Conservation (phyloP, 2,888 invertebrate genomes). For the Leuctra nigra region DNA sequence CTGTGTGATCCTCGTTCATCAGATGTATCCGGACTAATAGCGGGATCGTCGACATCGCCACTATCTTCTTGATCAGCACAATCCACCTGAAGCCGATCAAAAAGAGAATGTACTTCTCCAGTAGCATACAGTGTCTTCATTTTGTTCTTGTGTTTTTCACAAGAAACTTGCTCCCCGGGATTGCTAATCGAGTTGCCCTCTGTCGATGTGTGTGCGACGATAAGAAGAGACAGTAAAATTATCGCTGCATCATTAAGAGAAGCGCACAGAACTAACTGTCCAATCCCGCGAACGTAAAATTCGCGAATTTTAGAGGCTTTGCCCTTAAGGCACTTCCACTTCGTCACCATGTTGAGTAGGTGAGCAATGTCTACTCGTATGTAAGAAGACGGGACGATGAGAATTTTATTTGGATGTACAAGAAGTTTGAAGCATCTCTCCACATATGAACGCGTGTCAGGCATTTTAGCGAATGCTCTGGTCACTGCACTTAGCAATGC, state of each 20-base stretch:
- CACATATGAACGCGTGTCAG: constrained; percentile 12
- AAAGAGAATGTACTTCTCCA: not conserved
- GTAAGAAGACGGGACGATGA: not conserved
- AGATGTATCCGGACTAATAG: not conserved
- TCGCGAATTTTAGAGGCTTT: not conserved
- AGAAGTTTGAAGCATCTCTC: constrained; percentile 19
- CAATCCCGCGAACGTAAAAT: constrained; percentile 3
- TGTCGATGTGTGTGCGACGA: not conserved
- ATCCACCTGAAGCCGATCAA: too few relatives aligned
- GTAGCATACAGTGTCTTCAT: not conserved
- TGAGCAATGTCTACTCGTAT: constrained; percentile 24
- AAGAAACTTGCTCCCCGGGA: not conserved
- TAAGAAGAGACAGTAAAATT: not conserved
- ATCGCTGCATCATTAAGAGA: not conserved
- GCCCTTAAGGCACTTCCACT: constrained; percentile 15
- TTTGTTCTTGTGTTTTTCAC: constrained; percentile 1
- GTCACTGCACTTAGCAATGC: constrained; percentile 21
- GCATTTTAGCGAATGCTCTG: constrained; percentile 16
- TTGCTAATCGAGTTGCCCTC: not conserved
- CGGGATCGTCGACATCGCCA: not conserved
- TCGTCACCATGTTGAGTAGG: constrained; percentile 18
- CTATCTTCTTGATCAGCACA: not conserved
- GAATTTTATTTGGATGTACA: too few relatives aligned
- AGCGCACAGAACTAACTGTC: not conserved
- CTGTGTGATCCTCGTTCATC: too few relatives aligned